phyloP scores from a whole-genome alignment of 2,797 vertebrate genomes.

The Hydrolagus colliei region DNA sequence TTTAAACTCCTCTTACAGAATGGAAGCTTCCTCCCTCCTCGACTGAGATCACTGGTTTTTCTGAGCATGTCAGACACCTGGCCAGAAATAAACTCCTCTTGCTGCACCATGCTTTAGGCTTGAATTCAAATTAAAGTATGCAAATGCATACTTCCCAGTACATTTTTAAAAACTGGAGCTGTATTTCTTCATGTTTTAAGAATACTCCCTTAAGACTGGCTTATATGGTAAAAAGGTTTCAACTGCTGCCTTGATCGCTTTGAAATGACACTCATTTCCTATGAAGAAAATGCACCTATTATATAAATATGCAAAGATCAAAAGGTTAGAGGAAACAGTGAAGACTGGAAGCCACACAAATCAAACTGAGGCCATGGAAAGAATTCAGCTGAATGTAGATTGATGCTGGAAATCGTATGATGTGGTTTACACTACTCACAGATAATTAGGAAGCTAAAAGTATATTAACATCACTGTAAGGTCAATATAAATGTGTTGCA shows the following conservation, averaged over 20 bases:
- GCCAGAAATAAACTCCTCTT: not conserved
- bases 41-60: no score
- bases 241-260: constrained; percentile 8
- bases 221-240: constrained; percentile 1
- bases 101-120: not conserved
- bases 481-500: not conserved
- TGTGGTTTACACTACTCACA: not conserved
- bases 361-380: constrained; percentile 11
- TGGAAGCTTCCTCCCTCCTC: no score
- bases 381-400: constrained; percentile 10
- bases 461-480: not conserved
- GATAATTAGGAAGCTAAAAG: not conserved
- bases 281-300: constrained; percentile 25
- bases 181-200: not conserved
- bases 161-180: constrained; percentile 3
- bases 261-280: constrained; percentile 28
- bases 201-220: not conserved
- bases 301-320: constrained; percentile 29
- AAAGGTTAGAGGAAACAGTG: constrained; percentile 24
- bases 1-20: no score
- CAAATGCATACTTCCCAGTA: not conserved
- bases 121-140: not conserved
- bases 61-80: no score
- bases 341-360: constrained; percentile 17
- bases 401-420: not conserved